Conservation (phyloP, 2,797 vertebrate genomes). For the Cynodonichthys magdalenae region DNA sequence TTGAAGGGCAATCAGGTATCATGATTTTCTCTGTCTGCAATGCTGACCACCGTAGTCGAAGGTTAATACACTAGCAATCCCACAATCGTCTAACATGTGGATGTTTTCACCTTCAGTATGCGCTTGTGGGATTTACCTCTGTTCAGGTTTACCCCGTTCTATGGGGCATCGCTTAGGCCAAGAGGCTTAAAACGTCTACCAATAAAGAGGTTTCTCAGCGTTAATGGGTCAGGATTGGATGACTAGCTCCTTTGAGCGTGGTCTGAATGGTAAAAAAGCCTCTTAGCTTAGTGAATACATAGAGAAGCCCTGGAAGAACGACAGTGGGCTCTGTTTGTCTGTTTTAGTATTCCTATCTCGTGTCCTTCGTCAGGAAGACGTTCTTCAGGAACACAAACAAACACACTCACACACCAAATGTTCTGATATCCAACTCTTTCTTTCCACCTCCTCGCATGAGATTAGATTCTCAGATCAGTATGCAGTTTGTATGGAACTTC, state of each 20-base stretch:
- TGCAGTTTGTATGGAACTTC: slow-evolving; percentile 60
- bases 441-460: slow-evolving; percentile 52
- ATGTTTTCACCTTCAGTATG: slow-evolving; percentile 64
- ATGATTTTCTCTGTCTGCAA: slow-evolving; percentile 45
- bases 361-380: slow-evolving; percentile 73
- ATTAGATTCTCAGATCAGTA: slow-evolving; percentile 68
- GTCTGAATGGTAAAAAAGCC: slow-evolving; percentile 80
- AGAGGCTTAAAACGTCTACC: slow-evolving; percentile 79
- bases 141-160: slow-evolving; percentile 75
- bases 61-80: slow-evolving; percentile 68
- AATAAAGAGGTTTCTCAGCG: slow-evolving; percentile 80
- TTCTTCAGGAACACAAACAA: slow-evolving; percentile 49
- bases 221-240: slow-evolving; percentile 80
- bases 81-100: slow-evolving; percentile 52
- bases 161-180: slow-evolving; percentile 72
- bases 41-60: slow-evolving; percentile 47
- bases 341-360: slow-evolving; percentile 80
- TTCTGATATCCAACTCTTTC: slow-evolving; percentile 61
- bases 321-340: slow-evolving; percentile 75
- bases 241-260: slow-evolving; percentile 81
- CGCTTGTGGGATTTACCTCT: slow-evolving; percentile 68
- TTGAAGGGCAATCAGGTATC: slow-evolving; percentile 55
- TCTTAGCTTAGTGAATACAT: slow-evolving; percentile 79
- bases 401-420: slow-evolving; percentile 49
- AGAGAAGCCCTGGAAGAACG: slow-evolving; percentile 72